Base-by-base conservation (phyloP, 2,797 vertebrate species). In the Characodon lateralis region DNA sequence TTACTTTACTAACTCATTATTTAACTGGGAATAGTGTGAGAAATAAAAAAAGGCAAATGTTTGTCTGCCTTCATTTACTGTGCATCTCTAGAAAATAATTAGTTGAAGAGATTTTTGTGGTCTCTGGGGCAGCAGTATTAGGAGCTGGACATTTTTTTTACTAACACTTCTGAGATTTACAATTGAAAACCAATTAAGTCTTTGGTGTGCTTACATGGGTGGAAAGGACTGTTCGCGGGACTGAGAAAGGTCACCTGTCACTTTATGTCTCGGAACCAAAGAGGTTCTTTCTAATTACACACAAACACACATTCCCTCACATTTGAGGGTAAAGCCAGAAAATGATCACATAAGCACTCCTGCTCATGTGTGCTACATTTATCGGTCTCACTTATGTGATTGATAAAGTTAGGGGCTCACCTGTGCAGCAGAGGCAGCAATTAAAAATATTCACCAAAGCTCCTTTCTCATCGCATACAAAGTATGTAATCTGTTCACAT, bases 151-250 rank as follows among this genome's bases (percentile, higher is more conserved):
- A 31, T 88, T 88, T 92, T 87, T 80, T 85, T 88, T 84, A 56
- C 65, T 14, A 68, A 83, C 73, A 72, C 89, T 74, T 58, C 81
- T 65, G 81, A 92, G 91, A 93, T 94, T 93, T 92, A 93, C 89
- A 84, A 91, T 92, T 76, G 55, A 93, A 94, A 93, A 89, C 90
- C 86, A 94, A 93, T 94, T 93, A 94, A 89, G 88, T 84, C 77
- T 82, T 81, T 78, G 82, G 80, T 55, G 2, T 59, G 77, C 70
- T 75, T 61, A 74, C 85, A 73, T 63, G 81, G 86, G 89, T 72
- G 78, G 78, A 79, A 76, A 78, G 72, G 82, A 89, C 80, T 43
- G n/a, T 80, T 77, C 58, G 73, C 71, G 59, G 58, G 83, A 86
- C 82, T 31, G 58, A 87, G 76, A 94, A 94, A 93, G 91, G 92